phyloP scores from a whole-genome alignment of 2,797 vertebrate species.

The Trachurus trachurus region DNA sequence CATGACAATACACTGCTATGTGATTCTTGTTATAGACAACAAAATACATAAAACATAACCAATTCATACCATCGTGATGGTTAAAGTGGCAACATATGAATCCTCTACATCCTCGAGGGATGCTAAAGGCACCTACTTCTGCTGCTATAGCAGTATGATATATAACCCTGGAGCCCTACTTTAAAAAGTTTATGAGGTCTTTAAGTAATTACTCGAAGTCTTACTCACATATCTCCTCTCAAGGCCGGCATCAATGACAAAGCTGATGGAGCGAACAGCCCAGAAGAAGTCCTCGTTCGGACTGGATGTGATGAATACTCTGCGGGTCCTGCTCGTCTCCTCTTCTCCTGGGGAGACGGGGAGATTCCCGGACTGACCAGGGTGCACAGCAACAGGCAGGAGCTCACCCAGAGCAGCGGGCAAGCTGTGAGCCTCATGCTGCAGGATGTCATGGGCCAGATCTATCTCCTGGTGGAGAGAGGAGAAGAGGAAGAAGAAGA shows the following conservation, averaged over 20 bases:
- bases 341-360: slow-evolving; percentile 64
- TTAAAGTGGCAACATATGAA: no score
- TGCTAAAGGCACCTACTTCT: neutral
- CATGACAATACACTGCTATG: no score
- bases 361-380: slow-evolving; percentile 77
- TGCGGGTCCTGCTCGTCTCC: slow-evolving; percentile 76
- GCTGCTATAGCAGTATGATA: neutral
- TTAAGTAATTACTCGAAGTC: neutral
- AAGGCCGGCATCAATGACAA: slow-evolving; percentile 91
- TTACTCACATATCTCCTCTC: slow-evolving; percentile 86
- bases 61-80: no score
- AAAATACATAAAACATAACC: no score
- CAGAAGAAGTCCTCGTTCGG: slow-evolving; percentile 89
- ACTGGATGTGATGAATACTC: slow-evolving; percentile 90
- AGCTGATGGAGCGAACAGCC: slow-evolving; percentile 81
- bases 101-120: neutral
- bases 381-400: slow-evolving; percentile 86
- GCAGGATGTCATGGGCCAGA: slow-evolving; percentile 87
- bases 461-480: slow-evolving; percentile 87
- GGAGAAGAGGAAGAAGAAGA: slow-evolving; percentile 19
- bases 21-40: no score
- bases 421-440: slow-evolving; percentile 82
- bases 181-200: neutral
- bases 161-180: neutral
- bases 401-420: slow-evolving; percentile 86